Base-by-base conservation (phyloP, 64 coral and sea anemone genomes). In the Montipora sp. region DNA sequence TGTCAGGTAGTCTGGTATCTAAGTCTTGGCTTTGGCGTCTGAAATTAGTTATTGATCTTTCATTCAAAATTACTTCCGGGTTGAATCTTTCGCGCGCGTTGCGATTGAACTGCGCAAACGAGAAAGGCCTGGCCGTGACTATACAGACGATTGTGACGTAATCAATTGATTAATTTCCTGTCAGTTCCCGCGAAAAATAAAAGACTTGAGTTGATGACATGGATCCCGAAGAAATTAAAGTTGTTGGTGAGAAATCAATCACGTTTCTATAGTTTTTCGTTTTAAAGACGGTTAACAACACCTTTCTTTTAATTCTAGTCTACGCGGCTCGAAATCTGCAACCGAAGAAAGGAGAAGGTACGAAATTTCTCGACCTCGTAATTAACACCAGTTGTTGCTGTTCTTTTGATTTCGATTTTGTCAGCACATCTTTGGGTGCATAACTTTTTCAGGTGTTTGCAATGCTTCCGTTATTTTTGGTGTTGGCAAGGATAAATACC, bases 271-370 rank as follows among this genome's bases (percentile, higher is more conserved):
- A 51, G 8, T 5, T 14, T 24, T 27, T 46, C 61, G 14, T 80
- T 13, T 67, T 20, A 20, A 8, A 61, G 21, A 63, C 27, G 70
- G 15, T 60, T 66, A 57, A 27, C 2, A 8, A 8, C 63, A 46
- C 15, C 15, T 59, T 20, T 80, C 24, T 66, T 78, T 93, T 81
- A 47, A n/a, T 73, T 76, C n/a, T 57, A 99, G 98, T 96, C 89
- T 99, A 99, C 49, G 79, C 94, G 7, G 98, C 98, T 9, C 69
- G 94, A 86, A 99, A 99, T 94, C 77, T 99, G 72, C 94, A 96
- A 44, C 91, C 98, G 3, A 99, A 94, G 72, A 93, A 93, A 75
- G 90, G 90, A 36, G 94, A 84, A 75, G 70, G 74, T 93, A 74
- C 21, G 75, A 58, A 3, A 14, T 5, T 15, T 48, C 57, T 14